A percentile compares a stretch with the other conserved stretches of the same genome.
These are phyloP conservation scores for Andrena chrysosceles DNA, from an alignment of 2,888 invertebrate genomes.

Conservation along the genomic window DNA sequence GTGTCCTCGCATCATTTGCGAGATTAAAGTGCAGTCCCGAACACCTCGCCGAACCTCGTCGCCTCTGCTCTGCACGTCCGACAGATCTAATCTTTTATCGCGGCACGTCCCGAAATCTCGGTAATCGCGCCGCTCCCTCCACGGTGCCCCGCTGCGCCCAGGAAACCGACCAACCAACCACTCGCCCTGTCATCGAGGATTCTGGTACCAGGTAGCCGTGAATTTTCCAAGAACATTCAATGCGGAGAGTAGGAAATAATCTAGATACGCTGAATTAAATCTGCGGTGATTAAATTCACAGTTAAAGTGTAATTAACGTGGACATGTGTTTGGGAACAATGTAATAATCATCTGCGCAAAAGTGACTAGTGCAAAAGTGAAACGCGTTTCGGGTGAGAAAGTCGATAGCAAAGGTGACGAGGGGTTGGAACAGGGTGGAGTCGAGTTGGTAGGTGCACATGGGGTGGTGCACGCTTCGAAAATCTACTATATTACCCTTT, in stretches of 20 bases:
- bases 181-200: neutral
- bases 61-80: conserved; percentile 34
- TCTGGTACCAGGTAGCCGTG: neutral
- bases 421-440: neutral
- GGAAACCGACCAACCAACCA: conserved; percentile 9
- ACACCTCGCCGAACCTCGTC: conserved; percentile 39
- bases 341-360: neutral
- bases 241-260: conserved; percentile 1
- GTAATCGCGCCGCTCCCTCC: conserved; percentile 43
- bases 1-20: conserved; percentile 59
- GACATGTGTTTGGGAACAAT: neutral
- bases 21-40: conserved; percentile 68
- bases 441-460: neutral
- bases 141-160: conserved; percentile 9
- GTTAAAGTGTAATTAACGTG: neutral
- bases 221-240: neutral
- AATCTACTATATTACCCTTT: conserved; percentile 74
- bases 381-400: neutral
- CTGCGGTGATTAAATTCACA: neutral
- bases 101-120: conserved; percentile 50
- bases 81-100: conserved; percentile 70
- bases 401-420: neutral
- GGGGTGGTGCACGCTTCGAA: conserved; percentile 37
- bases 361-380: neutral
- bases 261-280: neutral